Evolutionary conservation across 2,888 invertebrate species (phyloP).

Genomic region (Spialia ferax): DNA sequence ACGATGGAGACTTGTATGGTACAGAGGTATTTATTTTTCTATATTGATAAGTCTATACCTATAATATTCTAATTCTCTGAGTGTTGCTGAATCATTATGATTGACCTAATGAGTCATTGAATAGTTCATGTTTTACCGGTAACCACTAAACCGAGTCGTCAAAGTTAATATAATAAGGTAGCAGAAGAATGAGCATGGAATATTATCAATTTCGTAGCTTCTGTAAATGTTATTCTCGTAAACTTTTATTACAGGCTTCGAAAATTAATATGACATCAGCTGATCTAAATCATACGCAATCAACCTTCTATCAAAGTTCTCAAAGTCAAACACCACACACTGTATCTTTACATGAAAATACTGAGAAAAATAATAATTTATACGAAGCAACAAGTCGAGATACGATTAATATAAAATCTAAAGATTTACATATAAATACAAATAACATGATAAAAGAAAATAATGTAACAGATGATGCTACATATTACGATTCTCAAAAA

Average conservation of each 20-base stretch:
- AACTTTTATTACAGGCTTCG: constrained; percentile 8
- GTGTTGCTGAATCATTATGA: no score
- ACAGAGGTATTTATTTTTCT: constrained; percentile 20
- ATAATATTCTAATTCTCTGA: no score
- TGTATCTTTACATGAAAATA: not conserved
- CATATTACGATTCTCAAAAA: constrained; percentile 41
- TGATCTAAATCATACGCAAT: constrained; percentile 30
- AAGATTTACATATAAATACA: not conserved
- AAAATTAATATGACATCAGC: not conserved
- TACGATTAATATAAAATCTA: not conserved
- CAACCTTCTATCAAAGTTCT: constrained; percentile 38
- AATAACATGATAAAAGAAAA: no score
- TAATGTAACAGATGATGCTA: constrained; percentile 8
- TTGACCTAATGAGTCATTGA: no score
- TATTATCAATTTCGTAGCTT: no score
- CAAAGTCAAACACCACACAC: not conserved
- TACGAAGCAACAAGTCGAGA: not conserved
- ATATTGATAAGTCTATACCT: no score
- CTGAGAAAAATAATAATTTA: not conserved
- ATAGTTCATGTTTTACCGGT: no score
- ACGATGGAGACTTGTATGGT: constrained; percentile 13
- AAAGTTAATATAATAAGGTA: no score
- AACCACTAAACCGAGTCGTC: no score
- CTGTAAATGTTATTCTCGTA: not conserved
- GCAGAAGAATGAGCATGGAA: no score